A percentile compares a stretch with the other conserved stretches of the same genome.
Evolutionary conservation across 2,888 invertebrate genomes (phyloP).

Genomic region (Spodoptera picta): DNA sequence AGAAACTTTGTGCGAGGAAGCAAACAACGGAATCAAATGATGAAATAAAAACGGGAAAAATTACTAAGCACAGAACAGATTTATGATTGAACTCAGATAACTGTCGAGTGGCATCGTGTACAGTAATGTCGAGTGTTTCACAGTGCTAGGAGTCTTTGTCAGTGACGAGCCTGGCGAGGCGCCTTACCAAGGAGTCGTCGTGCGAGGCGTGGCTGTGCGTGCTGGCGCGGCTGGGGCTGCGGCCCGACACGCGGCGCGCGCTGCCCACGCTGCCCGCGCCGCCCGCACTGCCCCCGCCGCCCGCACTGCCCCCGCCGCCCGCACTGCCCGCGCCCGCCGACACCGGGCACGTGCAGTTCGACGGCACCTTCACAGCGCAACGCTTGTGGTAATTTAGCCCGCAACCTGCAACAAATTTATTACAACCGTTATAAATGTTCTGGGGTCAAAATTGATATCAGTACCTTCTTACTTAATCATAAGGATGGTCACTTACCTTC

Average conservation of each 20-base stretch:
- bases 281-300: slow-evolving; percentile 59
- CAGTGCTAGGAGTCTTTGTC: slow-evolving; percentile 61
- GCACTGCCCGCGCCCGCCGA: slow-evolving; percentile 53
- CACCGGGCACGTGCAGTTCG: slow-evolving; percentile 92
- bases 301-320: slow-evolving; percentile 63
- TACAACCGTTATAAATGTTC: background rate
- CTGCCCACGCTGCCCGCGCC: slow-evolving; percentile 56
- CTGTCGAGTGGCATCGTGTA: too few species aligned
- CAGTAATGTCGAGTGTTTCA: too few species aligned
- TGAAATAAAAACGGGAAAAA: too few species aligned
- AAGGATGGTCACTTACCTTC: slow-evolving; percentile 91
- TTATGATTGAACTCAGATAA: too few species aligned
- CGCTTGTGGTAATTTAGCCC: slow-evolving; percentile 99
- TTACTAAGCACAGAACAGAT: too few species aligned
- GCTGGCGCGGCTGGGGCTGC: slow-evolving; percentile 93
- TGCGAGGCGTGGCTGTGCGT: slow-evolving; percentile 84
- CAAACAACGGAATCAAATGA: too few species aligned
- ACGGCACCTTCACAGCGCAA: slow-evolving; percentile 98
- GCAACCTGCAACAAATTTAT: slow-evolving; percentile 91
- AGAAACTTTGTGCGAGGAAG: too few species aligned
- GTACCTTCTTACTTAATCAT: too few species aligned
- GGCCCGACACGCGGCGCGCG: slow-evolving; percentile 67
- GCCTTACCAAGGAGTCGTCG: slow-evolving; percentile 94
- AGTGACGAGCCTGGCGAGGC: slow-evolving; percentile 89
- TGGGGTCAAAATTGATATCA: background rate